Evolutionary conservation across 2,113 vertebrate genomes (phyloP).

Genomic region (Chlamydotis undulata): DNA sequence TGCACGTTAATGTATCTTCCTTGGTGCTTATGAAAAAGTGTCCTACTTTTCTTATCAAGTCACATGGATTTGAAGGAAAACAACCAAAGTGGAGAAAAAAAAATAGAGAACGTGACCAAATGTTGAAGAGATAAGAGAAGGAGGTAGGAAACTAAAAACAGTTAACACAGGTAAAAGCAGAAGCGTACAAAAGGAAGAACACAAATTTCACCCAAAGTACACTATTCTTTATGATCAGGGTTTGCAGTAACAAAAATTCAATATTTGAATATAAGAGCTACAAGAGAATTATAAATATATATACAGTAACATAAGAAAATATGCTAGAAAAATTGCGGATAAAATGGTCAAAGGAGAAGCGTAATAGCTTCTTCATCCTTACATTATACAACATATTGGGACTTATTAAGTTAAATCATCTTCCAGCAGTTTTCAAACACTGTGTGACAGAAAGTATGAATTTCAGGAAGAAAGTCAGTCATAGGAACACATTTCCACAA

Average conservation of each 20-base stretch:
- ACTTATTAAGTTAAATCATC: neutral
- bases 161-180: neutral
- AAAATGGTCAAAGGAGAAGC: neutral
- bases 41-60: neutral
- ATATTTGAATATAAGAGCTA: neutral
- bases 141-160: neutral
- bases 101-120: neutral
- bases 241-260: neutral
- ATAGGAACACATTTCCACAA: neutral
- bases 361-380: neutral
- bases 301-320: neutral
- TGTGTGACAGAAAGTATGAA: neutral
- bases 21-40: neutral
- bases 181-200: neutral
- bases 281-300: neutral
- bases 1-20: neutral
- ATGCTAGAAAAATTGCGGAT: neutral
- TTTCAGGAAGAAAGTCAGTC: neutral
- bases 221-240: neutral
- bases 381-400: neutral
- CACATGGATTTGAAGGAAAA: neutral
- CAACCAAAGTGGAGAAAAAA: neutral
- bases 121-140: neutral
- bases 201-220: neutral
- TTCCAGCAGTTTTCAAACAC: neutral